Conservation (phyloP, 1,140 invertebrate genomes). For the Eulimnadia texana region DNA sequence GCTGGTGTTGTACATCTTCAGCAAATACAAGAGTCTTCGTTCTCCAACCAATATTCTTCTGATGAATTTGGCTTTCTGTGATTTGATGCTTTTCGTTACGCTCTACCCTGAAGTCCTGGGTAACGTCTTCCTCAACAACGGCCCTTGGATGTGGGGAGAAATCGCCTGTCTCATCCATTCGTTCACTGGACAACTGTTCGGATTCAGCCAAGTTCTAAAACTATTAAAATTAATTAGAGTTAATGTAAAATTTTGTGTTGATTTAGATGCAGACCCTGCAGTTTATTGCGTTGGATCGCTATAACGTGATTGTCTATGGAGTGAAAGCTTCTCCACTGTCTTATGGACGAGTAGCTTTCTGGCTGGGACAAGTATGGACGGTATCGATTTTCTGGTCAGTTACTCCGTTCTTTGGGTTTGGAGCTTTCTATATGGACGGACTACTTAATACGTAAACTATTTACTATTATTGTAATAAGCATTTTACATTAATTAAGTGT, state of each 20-base stretch:
- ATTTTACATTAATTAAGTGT: not conserved
- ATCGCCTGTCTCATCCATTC: conserved; percentile 17
- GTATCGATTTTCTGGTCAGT: conserved; percentile 22
- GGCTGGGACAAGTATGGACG: conserved; percentile 23
- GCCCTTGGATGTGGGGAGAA: conserved; percentile 19
- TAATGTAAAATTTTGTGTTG: no score
- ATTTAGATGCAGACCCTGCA: conserved; percentile 24
- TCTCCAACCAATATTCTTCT: conserved; percentile 33
- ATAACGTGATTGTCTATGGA: conserved; percentile 27
- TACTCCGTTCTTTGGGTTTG: conserved; percentile 25
- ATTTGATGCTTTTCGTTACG: conserved; percentile 23
- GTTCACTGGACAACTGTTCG: conserved; percentile 22
- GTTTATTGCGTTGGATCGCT: conserved; percentile 25
- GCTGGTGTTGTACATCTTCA: conserved; percentile 18
- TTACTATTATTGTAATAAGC: not conserved
- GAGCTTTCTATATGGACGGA: conserved; percentile 24
- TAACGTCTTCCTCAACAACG: conserved; percentile 31
- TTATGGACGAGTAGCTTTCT: conserved; percentile 18
- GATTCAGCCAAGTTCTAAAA: conserved; percentile 14
- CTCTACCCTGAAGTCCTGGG: conserved; percentile 22
- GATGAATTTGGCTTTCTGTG: conserved; percentile 31
- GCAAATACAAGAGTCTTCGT: conserved; percentile 22
- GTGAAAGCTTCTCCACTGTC: conserved; percentile 24
- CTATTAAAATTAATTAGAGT: not conserved
- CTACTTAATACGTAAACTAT: conserved; percentile 18